Evolutionary conservation across 2,888 invertebrate genomes (phyloP).

Genomic region (Ectobius pallidus): DNA sequence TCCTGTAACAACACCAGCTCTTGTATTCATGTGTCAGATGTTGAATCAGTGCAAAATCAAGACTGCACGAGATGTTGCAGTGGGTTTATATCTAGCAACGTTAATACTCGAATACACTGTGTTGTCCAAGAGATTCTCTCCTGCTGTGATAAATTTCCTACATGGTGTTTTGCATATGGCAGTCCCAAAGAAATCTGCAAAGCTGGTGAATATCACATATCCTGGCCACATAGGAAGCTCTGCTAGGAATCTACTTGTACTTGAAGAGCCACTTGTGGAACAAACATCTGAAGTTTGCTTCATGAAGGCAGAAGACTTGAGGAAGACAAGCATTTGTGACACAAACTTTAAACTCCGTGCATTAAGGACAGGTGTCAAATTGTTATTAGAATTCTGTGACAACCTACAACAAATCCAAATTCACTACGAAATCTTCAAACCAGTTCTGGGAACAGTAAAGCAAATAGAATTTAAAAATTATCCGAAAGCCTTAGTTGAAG

Average conservation of each 20-base stretch:
- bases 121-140: slow-evolving; percentile 80
- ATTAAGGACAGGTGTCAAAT: slow-evolving; percentile 60
- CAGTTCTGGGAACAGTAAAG: slow-evolving; percentile 55
- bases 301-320: slow-evolving; percentile 27
- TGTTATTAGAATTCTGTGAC: slow-evolving; percentile 65
- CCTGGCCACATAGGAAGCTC: background rate
- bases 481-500: slow-evolving; percentile 62
- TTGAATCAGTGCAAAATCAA: slow-evolving; percentile 68
- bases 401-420: slow-evolving; percentile 55
- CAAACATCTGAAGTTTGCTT: background rate
- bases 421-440: slow-evolving; percentile 57
- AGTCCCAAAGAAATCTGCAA: background rate
- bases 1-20: slow-evolving; percentile 82
- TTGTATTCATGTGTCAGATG: slow-evolving; percentile 84
- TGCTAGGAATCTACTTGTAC: slow-evolving; percentile 11
- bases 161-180: slow-evolving; percentile 76
- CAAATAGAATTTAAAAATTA: slow-evolving; percentile 66
- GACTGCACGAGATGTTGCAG: slow-evolving; percentile 70
- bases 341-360: slow-evolving; percentile 70
- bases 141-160: slow-evolving; percentile 81
- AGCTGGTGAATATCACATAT: background rate
- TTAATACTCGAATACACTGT: slow-evolving; percentile 78
- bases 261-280: background rate
- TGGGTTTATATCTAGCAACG: slow-evolving; percentile 77
- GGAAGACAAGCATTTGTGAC: slow-evolving; percentile 51